These are phyloP conservation scores for Australoheros scitulus DNA, from an alignment of 2,113 vertebrate genomes.

Conservation along the genomic window DNA sequence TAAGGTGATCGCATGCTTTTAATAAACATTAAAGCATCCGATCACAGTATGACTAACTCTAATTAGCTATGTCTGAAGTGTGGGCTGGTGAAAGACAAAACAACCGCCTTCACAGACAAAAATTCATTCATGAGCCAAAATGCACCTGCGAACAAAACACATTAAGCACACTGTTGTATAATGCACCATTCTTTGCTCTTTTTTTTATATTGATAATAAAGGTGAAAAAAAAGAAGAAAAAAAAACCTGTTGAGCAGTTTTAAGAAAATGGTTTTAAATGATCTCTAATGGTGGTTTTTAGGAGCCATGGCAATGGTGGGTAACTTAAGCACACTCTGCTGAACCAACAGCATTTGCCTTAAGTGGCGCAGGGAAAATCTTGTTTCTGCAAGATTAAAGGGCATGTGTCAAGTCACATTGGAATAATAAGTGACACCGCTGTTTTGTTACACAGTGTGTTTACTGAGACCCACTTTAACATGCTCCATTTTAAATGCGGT, in stretches of 20 bases:
- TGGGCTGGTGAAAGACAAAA: slow-evolving; percentile 21
- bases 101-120: not conserved
- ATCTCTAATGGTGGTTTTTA: not conserved
- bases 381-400: slow-evolving; percentile 36
- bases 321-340: not conserved
- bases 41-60: slow-evolving; percentile 2
- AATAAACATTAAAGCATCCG: not conserved
- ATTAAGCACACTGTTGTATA: not conserved
- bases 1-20: not conserved
- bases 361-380: slow-evolving; percentile 8
- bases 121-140: slow-evolving; percentile 9
- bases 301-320: not conserved
- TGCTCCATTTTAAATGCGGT: not conserved
- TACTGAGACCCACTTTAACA: not conserved
- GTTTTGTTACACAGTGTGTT: slow-evolving; percentile 12
- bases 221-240: not conserved
- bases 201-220: not conserved
- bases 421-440: not conserved
- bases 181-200: not conserved
- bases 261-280: not conserved
- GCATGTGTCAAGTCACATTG: slow-evolving; percentile 42
- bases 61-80: slow-evolving; percentile 21
- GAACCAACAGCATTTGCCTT: not conserved
- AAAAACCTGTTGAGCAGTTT: not conserved
- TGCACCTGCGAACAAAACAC: not conserved